Base-by-base conservation (phyloP, 1,140 invertebrate genomes). In the Hylyphantes graminicola region DNA sequence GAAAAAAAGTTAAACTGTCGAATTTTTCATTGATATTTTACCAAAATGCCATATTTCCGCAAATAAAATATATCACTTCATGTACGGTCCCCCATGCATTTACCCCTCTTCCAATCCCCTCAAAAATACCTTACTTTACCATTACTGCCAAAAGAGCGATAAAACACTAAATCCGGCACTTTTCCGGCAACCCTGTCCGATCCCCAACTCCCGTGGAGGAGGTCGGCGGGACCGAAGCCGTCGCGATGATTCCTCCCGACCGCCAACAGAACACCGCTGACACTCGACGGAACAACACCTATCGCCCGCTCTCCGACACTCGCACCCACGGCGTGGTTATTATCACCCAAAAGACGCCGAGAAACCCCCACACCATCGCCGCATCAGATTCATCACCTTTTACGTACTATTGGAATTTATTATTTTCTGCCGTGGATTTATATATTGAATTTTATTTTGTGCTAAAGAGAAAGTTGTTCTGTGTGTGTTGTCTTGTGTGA, bases 181-280 rank as follows among this genome's bases (percentile, higher is more conserved):
- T 19, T 12, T 75, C 17, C 17, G 61, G 80, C 59, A 83, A 83
- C 80, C 79, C 61, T 21, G 55, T 59, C 59, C 70, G 80, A 73
- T 70, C 75, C 70, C 67, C 54, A 75, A 83, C 55, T 73, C 80
- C 80, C 80, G 80, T 55, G 80, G 35, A 35, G 35, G 35, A 83
- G 80, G 80, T 83, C 80, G 80, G 70, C 80, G 80, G 72, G 80
- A 83, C 74, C 80, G 80, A 51, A n/a, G 70, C 80, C 70, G 75
- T 48, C 70, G 80, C 75, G 70, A 72, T 72, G 80, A 63, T 74
- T 70, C 63, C 75, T 83, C 80, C 80, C 59, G 61, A 74, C 80
- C 80, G 70, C 55, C 80, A 59, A 51, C 67, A 83, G 80, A 59
- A 35, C 35, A 35, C 35, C 67, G 70, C 17, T 54, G 80, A 70